Percentiles rank a stretch among this genome's conserved stretches.
Evolutionary conservation across 2,888 invertebrate genomes (phyloP).

Genomic region (Rhorus exstirpatorius): DNA sequence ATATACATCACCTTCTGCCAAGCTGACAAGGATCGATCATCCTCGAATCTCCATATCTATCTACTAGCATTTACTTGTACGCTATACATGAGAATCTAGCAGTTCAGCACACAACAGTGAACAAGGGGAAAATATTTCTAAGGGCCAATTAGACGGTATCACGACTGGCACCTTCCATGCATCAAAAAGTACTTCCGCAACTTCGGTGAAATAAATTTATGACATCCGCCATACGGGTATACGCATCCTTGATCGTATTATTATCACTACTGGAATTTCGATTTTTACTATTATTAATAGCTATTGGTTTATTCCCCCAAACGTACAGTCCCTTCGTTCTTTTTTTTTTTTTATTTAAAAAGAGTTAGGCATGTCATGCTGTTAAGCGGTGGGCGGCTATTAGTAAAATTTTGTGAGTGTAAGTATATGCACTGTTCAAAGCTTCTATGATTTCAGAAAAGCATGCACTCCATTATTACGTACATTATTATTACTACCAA

Average conservation of each 20-base stretch:
- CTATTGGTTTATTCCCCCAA: no score
- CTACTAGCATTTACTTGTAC: neutral
- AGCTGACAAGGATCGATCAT: constrained; percentile 13
- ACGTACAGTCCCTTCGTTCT: no score
- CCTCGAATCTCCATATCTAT: constrained; percentile 3
- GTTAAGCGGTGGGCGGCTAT: no score
- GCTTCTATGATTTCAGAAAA: no score
- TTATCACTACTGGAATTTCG: neutral
- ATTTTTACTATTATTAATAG: neutral
- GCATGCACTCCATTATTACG: neutral
- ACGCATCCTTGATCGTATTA: no score
- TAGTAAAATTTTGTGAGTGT: no score
- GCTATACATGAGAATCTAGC: neutral
- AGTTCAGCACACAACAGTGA: constrained; percentile 3
- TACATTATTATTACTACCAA: neutral
- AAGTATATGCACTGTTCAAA: no score
- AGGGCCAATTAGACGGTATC: constrained; percentile 42
- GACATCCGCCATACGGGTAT: neutral
- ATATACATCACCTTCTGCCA: neutral
- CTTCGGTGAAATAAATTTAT: constrained; percentile 13
- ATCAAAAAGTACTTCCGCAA: neutral
- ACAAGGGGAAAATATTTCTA: constrained; percentile 16
- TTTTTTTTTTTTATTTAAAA: no score
- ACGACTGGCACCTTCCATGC: neutral
- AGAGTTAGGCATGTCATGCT: no score